Conservation (phyloP, 2,113 vertebrate genomes). For the Microcebus murinus region DNA sequence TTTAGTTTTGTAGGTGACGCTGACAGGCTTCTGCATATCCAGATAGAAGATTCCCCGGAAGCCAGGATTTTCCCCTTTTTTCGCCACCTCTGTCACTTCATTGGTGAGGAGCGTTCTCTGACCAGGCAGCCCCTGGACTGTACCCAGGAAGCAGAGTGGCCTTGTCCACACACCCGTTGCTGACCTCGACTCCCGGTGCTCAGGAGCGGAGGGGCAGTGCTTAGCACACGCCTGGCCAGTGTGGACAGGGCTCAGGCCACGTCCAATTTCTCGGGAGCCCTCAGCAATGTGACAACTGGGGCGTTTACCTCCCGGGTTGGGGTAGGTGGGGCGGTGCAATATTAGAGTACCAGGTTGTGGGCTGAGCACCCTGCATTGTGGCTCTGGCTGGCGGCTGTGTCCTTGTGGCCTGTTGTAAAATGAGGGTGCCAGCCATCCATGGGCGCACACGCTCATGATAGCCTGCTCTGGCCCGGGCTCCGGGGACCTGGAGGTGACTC, state of each 20-base stretch:
- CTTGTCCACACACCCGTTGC: not conserved
- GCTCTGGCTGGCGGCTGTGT: not conserved
- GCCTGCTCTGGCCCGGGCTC: not conserved
- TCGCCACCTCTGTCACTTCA: slow-evolving; percentile 86
- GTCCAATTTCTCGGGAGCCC: not conserved
- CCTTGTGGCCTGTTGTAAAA: not conserved
- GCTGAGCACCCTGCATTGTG: not conserved
- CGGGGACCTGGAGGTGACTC: not conserved
- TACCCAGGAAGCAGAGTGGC: not conserved
- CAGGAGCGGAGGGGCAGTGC: slow-evolving; percentile 1
- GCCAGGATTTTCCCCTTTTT: slow-evolving; percentile 85
- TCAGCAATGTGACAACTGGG: not conserved
- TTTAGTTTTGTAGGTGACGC: slow-evolving; percentile 76
- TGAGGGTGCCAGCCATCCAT: not conserved
- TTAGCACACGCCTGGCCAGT: too few relatives aligned
- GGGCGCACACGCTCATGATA: not conserved
- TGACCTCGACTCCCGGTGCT: not conserved
- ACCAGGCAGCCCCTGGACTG: not conserved
- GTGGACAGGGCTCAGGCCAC: not conserved
- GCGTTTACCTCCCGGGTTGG: not conserved
- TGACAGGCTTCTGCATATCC: slow-evolving; percentile 80
- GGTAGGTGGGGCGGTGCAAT: not conserved
- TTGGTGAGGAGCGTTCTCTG: slow-evolving; percentile 85
- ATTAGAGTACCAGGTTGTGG: not conserved
- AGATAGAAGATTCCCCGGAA: slow-evolving; percentile 81